phyloP scores from a whole-genome alignment of 2,113 vertebrate genomes.

The Gorilla gorilla region DNA sequence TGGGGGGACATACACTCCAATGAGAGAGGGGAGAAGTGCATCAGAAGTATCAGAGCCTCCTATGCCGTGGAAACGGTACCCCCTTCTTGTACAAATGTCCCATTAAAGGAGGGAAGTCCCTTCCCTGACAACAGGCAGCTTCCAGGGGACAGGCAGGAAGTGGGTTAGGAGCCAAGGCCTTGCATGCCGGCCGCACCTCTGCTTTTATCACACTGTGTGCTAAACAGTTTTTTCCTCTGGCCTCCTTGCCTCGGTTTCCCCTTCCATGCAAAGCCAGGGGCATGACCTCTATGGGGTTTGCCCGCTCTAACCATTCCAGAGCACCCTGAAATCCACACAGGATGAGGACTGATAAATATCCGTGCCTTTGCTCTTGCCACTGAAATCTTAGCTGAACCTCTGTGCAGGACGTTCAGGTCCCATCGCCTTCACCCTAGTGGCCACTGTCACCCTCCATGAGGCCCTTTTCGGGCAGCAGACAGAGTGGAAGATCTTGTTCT shows the following conservation, averaged over 20 bases:
- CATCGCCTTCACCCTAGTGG: rapidly evolving
- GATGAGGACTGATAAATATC: rapidly evolving
- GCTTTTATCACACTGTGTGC: not conserved
- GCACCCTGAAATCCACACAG: not conserved
- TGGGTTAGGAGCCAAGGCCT: not conserved
- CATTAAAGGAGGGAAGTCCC: no score
- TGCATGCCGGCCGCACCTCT: not conserved
- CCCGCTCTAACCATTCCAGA: rapidly evolving
- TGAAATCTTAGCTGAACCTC: no score
- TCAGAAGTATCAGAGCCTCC: rapidly evolving
- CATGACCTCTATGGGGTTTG: not conserved
- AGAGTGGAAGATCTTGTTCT: not conserved
- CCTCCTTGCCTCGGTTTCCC: not conserved
- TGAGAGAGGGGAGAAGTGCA: not conserved
- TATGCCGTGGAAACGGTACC: rapidly evolving
- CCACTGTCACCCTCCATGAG: not conserved
- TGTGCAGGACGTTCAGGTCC: rapidly evolving
- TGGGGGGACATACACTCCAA: not conserved
- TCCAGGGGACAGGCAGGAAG: no score
- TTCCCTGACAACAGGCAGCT: not conserved
- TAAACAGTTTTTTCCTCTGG: no score
- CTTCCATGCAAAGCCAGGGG: not conserved
- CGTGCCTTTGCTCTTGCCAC: rapidly evolving
- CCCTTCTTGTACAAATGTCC: rapidly evolving
- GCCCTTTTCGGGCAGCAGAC: no score